Evolutionary conservation across 1,140 invertebrate species (phyloP).

Genomic region (Oedothorax gibbosus): DNA sequence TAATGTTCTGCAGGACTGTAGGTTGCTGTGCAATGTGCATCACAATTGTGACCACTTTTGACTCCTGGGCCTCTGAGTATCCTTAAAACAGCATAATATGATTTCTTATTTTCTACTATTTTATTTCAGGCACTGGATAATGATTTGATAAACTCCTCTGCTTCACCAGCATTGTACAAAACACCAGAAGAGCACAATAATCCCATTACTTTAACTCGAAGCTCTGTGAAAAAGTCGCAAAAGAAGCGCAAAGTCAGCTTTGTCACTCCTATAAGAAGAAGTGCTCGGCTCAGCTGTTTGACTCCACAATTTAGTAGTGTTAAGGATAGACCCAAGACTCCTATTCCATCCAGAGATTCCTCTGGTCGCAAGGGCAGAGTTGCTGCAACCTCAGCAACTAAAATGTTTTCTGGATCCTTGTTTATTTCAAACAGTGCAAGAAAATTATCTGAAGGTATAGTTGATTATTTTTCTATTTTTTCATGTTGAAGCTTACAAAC

Average conservation of each 20-base stretch:
- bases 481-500: too few relatives aligned
- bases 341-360: constrained; percentile 19
- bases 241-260: constrained; percentile 41
- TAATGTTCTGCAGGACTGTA: too few relatives aligned
- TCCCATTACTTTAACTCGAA: constrained; percentile 24
- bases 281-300: not conserved
- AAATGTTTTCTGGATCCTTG: not conserved
- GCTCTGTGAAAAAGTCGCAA: constrained; percentile 24
- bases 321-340: constrained; percentile 42
- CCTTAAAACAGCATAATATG: not conserved
- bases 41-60: not conserved
- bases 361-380: not conserved
- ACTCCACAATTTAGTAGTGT: constrained; percentile 32
- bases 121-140: not conserved
- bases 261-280: constrained; percentile 28
- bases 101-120: not conserved
- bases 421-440: not conserved
- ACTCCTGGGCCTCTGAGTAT: not conserved
- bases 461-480: too few relatives aligned
- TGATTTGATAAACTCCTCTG: constrained; percentile 15
- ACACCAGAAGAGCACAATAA: not conserved
- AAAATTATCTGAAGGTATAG: not conserved
- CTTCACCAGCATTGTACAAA: constrained; percentile 26
- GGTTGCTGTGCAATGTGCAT: too few relatives aligned
- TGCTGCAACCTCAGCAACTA: constrained; percentile 14